Percentiles rank a stretch among this genome's conserved stretches.
phyloP scores from a whole-genome alignment of 1,140 invertebrate species.

The Pollicipes pollicipes region DNA sequence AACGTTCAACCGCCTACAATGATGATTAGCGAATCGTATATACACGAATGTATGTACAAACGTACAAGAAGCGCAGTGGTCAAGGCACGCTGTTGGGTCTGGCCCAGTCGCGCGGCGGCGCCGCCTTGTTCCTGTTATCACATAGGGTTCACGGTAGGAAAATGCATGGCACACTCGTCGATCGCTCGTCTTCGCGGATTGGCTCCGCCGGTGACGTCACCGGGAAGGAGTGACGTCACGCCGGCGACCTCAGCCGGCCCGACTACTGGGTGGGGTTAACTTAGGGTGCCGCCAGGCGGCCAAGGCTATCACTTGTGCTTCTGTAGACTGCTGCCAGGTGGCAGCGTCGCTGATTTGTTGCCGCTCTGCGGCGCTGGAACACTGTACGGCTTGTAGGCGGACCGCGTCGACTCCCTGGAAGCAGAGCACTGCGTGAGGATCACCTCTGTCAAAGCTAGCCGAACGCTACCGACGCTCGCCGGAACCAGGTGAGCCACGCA shows the following conservation, averaged over 20 bases:
- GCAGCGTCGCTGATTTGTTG: constrained; percentile 30
- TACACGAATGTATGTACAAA: constrained; percentile 1
- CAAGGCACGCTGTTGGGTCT: no score
- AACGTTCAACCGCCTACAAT: neutral
- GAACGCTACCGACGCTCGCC: no score
- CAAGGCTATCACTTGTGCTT: constrained; percentile 20
- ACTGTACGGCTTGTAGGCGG: constrained; percentile 21
- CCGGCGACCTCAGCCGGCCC: no score
- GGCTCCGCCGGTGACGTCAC: no score
- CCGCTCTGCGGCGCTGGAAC: constrained; percentile 12
- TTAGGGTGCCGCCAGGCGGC: no score
- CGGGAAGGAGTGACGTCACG: no score
- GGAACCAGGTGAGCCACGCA: no score
- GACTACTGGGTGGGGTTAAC: neutral
- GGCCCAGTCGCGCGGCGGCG: no score
- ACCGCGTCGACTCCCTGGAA: constrained; percentile 20
- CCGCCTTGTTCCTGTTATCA: neutral
- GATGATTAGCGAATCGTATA: neutral
- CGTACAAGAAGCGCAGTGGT: neutral
- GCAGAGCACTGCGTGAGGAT: constrained; percentile 5
- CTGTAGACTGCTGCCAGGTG: constrained; percentile 22
- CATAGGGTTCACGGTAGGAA: neutral
- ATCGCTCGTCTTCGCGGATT: no score
- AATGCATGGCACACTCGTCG: neutral
- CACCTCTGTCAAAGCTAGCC: no score